Conservation (phyloP, 2,113 vertebrate species). For the Anolis carolinensis region DNA sequence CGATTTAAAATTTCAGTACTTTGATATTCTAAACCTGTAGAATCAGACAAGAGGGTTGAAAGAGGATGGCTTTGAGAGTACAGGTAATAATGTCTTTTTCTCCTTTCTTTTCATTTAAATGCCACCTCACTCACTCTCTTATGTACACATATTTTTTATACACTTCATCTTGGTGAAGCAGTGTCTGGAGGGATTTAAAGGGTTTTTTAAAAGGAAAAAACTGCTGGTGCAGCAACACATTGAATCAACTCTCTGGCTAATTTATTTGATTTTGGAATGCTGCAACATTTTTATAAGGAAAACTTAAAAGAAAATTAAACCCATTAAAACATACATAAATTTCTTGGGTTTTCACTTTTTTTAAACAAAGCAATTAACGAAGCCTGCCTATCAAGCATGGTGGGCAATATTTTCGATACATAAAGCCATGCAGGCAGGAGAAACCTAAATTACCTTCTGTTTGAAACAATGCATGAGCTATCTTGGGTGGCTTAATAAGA, state of each 20-base stretch:
- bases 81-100: slow-evolving; percentile 33
- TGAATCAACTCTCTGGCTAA: slow-evolving; percentile 55
- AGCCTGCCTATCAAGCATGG: slow-evolving; percentile 56
- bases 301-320: slow-evolving; percentile 77
- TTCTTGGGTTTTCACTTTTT: slow-evolving; percentile 38
- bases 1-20: not conserved
- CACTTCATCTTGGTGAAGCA: slow-evolving; percentile 39
- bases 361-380: slow-evolving; percentile 73
- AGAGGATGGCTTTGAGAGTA: slow-evolving; percentile 38
- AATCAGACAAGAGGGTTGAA: not conserved
- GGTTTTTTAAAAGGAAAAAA: slow-evolving; percentile 31
- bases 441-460: slow-evolving; percentile 69
- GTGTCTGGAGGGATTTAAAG: slow-evolving; percentile 47
- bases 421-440: slow-evolving; percentile 24
- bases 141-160: slow-evolving; percentile 35
- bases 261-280: slow-evolving; percentile 70
- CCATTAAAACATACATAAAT: slow-evolving; percentile 72
- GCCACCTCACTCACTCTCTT: slow-evolving; percentile 25
- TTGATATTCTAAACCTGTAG: slow-evolving; percentile 29
- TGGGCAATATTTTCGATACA: slow-evolving; percentile 67
- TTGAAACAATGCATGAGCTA: slow-evolving; percentile 67
- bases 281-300: slow-evolving; percentile 60
- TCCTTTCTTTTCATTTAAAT: slow-evolving; percentile 34
- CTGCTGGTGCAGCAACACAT: slow-evolving; percentile 44
- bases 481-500: slow-evolving; percentile 70